Evolutionary conservation across 2,113 vertebrate genomes (phyloP).

Genomic region (Sorex fumeus): DNA sequence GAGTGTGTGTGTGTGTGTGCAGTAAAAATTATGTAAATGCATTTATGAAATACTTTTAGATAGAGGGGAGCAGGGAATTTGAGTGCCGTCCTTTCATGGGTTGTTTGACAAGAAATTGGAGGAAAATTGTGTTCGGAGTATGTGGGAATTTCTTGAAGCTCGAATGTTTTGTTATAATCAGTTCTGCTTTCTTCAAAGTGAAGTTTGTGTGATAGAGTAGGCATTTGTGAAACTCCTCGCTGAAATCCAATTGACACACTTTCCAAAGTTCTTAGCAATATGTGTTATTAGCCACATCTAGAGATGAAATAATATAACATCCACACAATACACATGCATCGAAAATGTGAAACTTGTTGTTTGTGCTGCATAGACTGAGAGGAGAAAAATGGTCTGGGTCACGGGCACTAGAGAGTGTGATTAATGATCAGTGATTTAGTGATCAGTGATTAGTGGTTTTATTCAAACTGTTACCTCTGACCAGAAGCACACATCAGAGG

Average conservation of each 20-base stretch:
- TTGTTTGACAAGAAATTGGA: conserved; percentile 54
- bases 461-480: conserved; percentile 94
- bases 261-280: conserved; percentile 73
- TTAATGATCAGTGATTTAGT: conserved; percentile 91
- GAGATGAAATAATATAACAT: conserved; percentile 65
- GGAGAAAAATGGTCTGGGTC: conserved; percentile 85
- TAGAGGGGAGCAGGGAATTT: background rate
- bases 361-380: conserved; percentile 85
- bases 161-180: conserved; percentile 66
- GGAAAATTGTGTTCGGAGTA: conserved; percentile 38
- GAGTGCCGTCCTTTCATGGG: conserved; percentile 54
- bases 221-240: conserved; percentile 69
- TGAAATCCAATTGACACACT: conserved; percentile 74
- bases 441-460: conserved; percentile 93
- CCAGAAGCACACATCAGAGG: conserved; percentile 92
- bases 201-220: conserved; percentile 43
- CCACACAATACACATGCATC: conserved; percentile 33
- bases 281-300: conserved; percentile 73
- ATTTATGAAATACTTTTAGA: background rate
- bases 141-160: conserved; percentile 75
- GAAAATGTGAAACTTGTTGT: conserved; percentile 85
- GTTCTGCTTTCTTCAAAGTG: conserved; percentile 65
- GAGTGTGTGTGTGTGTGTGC: background rate
- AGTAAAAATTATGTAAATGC: conserved; percentile 64
- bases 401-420: conserved; percentile 88